A percentile compares a stretch with the other conserved stretches of the same genome.
phyloP scores from a whole-genome alignment of 2,888 invertebrate species.

The Itoplectis maculator region DNA sequence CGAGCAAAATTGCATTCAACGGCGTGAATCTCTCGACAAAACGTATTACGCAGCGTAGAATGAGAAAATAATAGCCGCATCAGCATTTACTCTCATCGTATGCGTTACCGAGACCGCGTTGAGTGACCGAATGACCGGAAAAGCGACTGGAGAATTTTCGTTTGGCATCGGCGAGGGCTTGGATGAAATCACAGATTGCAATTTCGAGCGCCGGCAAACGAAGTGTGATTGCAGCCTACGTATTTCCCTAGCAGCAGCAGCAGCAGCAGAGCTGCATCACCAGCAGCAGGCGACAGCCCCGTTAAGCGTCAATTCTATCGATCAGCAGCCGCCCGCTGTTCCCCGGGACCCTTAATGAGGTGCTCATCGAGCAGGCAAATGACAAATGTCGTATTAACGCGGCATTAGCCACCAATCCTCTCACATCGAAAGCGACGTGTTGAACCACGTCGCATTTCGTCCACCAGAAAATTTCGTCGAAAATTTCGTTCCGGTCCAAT shows the following conservation, averaged over 20 bases:
- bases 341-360: slow-evolving; percentile 62
- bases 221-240: slow-evolving; percentile 41
- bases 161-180: slow-evolving; percentile 21
- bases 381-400: slow-evolving; percentile 66
- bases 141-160: slow-evolving; percentile 34
- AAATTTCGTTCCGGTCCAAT: slow-evolving; percentile 40
- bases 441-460: background rate
- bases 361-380: slow-evolving; percentile 63
- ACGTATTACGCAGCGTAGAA: slow-evolving; percentile 26
- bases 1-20: background rate
- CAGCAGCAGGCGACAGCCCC: no score
- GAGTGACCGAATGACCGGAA: slow-evolving; percentile 1
- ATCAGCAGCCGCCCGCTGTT: slow-evolving; percentile 20
- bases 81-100: slow-evolving; percentile 2
- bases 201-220: slow-evolving; percentile 47
- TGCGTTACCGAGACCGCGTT: slow-evolving; percentile 45
- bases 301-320: slow-evolving; percentile 38
- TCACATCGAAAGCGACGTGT: background rate
- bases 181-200: slow-evolving; percentile 47
- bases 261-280: no score
- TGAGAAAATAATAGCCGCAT: slow-evolving; percentile 39
- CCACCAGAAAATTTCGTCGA: slow-evolving; percentile 36
- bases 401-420: background rate
- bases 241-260: slow-evolving; percentile 18
- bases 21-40: background rate